Percentiles rank a stretch among this genome's conserved stretches.
Conservation (phyloP, 2,113 vertebrate species). For the Megalops atlanticus region DNA sequence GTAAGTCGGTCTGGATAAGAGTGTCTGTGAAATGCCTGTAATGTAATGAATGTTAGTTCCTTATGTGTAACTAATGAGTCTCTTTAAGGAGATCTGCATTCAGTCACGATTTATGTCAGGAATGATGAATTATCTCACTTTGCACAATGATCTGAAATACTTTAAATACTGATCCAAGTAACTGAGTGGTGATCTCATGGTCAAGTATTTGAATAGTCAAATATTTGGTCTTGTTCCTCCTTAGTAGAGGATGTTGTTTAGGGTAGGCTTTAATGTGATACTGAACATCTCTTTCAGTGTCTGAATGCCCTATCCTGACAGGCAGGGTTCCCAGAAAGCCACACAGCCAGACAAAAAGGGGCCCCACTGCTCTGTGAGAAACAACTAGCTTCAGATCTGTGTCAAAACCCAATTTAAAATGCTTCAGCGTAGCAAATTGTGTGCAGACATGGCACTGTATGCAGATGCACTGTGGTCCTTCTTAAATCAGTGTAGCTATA, state of each 20-base stretch:
- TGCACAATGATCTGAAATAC: too few relatives aligned
- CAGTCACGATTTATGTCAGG: too few relatives aligned
- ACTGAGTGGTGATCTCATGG: too few relatives aligned
- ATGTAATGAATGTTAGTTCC: too few relatives aligned
- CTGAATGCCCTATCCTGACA: background rate
- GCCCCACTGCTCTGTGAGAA: background rate
- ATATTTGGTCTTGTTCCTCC: background rate
- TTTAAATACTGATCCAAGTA: too few relatives aligned
- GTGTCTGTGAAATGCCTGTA: too few relatives aligned
- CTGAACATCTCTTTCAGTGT: background rate
- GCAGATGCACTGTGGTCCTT: background rate
- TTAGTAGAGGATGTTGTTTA: background rate
- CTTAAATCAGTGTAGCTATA: background rate
- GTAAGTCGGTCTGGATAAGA: too few relatives aligned
- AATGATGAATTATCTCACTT: too few relatives aligned
- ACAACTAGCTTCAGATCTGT: background rate
- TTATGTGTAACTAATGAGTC: too few relatives aligned
- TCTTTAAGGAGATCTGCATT: too few relatives aligned
- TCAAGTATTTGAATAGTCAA: background rate
- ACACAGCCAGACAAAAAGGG: background rate
- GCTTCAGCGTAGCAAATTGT: background rate
- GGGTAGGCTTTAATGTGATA: background rate
- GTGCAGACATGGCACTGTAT: background rate
- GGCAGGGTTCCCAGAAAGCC: background rate
- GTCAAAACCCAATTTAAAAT: background rate